Evolutionary conservation across 1,140 invertebrate genomes (phyloP).

Genomic region (Metaphire vulgaris): DNA sequence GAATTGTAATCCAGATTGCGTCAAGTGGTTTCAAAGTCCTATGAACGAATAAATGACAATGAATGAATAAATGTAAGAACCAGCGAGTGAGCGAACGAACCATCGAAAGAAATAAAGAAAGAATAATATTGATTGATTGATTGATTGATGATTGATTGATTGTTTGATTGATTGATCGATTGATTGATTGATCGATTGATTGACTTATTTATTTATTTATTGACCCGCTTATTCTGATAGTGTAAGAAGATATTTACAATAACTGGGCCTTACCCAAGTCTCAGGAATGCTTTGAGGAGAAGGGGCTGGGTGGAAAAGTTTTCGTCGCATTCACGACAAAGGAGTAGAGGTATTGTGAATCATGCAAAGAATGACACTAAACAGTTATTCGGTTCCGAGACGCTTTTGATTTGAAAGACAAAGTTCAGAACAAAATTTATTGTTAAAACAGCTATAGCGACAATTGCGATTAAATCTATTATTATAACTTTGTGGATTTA

Average conservation of each 20-base stretch:
- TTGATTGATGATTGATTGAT: too few species aligned
- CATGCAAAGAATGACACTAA: too few species aligned
- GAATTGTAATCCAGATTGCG: neutral
- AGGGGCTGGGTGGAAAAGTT: slow-evolving; percentile 55
- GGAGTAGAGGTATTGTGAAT: too few species aligned
- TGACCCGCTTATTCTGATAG: neutral
- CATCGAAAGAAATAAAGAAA: neutral
- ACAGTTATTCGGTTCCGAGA: too few species aligned
- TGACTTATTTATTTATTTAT: neutral
- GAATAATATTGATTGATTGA: neutral
- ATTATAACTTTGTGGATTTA: too few species aligned
- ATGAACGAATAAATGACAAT: too few species aligned
- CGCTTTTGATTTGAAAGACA: too few species aligned
- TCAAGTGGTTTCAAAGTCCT: neutral
- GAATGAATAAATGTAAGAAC: neutral
- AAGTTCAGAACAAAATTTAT: too few species aligned
- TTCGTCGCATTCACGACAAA: neutral
- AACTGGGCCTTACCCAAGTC: slow-evolving; percentile 53
- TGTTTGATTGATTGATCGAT: too few species aligned
- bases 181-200: too few species aligned
- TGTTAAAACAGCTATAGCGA: too few species aligned
- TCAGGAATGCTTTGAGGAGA: slow-evolving; percentile 51
- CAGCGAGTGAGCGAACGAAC: neutral
- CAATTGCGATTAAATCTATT: too few species aligned
- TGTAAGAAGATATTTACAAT: slow-evolving; percentile 54